These are phyloP conservation scores for Harpegnathos saltator DNA, from an alignment of 1,140 invertebrate species.

Conservation along the genomic window DNA sequence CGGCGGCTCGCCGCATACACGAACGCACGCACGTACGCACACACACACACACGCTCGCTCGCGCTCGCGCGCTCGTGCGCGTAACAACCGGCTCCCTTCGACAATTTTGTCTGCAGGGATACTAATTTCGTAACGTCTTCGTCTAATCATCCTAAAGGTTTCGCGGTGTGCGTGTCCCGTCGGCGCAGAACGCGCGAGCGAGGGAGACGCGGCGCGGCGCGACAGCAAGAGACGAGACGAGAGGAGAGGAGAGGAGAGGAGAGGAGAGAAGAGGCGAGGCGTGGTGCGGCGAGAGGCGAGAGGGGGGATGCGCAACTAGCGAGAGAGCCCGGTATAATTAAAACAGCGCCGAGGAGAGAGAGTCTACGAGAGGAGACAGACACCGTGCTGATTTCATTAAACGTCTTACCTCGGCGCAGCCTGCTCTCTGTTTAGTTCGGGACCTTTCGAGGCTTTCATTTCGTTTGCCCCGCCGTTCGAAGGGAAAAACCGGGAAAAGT, in stretches of 20 bases:
- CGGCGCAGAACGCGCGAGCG: constrained; percentile 59
- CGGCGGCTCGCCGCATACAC: constrained; percentile 10
- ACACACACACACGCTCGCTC: constrained; percentile 30
- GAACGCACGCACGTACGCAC: constrained; percentile 9
- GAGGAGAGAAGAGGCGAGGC: no score
- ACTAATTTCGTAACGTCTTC: constrained; percentile 83
- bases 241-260: no score
- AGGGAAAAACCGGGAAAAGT: constrained; percentile 60
- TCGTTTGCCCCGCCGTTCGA: constrained; percentile 62
- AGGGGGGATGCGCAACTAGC: constrained; percentile 68
- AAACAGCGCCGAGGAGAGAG: constrained; percentile 78
- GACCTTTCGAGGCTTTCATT: constrained; percentile 70
- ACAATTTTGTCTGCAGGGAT: constrained; percentile 72
- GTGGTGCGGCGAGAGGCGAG: neutral
- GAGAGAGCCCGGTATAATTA: constrained; percentile 81
- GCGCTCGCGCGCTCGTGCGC: constrained; percentile 21
- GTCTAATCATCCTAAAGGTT: constrained; percentile 83
- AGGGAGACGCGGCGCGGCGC: neutral
- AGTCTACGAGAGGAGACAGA: constrained; percentile 74
- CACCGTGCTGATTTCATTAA: constrained; percentile 84
- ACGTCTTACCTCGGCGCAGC: constrained; percentile 81
- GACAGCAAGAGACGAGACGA: no score
- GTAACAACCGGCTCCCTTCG: constrained; percentile 66
- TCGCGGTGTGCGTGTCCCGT: constrained; percentile 74
- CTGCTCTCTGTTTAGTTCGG: constrained; percentile 78